These are phyloP conservation scores for Heterodera schachtii DNA, from an alignment of 1,140 invertebrate genomes.

Conservation along the genomic window DNA sequence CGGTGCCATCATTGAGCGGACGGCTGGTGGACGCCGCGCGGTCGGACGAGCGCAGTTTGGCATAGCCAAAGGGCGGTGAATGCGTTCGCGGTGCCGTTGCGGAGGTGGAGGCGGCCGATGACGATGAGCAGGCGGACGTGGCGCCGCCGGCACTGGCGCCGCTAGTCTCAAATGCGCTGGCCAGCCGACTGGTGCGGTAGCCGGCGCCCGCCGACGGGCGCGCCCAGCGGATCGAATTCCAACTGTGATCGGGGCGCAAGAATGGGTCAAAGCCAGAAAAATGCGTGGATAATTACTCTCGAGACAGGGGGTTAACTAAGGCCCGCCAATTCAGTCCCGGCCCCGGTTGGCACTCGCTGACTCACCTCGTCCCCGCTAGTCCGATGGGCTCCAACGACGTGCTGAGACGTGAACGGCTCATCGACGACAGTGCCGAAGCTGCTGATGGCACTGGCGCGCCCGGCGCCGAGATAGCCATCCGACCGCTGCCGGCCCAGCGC, in stretches of 20 bases:
- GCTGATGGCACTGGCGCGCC: neutral
- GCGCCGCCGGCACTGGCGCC: neutral
- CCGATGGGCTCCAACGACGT: conserved; percentile 24
- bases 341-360: neutral
- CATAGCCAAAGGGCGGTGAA: conserved; percentile 6
- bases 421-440: neutral
- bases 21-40: neutral
- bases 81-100: neutral
- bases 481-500: neutral
- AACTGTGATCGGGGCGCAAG: conserved; percentile 9
- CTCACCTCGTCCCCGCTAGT: conserved; percentile 5
- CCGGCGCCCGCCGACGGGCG: conserved; percentile 10
- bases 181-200: conserved; percentile 22
- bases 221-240: conserved; percentile 32
- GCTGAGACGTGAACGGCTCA: conserved; percentile 2
- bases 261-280: neutral
- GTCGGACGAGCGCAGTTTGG: neutral
- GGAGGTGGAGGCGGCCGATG: neutral
- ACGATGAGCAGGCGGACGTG: conserved; percentile 18
- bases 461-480: neutral
- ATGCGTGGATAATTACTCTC: neutral
- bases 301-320: neutral
- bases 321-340: too few relatives aligned
- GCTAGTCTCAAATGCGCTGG: conserved; percentile 29
- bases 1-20: conserved; percentile 6